Evolutionary conservation across 2,797 vertebrate species (phyloP).

Genomic region (Galaxias olidus): DNA sequence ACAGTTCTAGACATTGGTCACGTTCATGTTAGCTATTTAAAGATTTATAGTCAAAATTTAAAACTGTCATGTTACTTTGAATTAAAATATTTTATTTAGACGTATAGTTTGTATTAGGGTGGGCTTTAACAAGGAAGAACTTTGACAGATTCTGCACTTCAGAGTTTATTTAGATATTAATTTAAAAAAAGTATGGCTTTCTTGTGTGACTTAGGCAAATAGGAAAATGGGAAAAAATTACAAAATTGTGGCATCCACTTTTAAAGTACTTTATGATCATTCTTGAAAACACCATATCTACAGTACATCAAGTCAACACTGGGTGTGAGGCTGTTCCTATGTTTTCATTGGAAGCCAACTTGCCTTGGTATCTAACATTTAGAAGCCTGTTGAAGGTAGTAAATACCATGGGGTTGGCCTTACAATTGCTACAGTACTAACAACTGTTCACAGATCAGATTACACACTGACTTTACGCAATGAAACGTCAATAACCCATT

Average conservation of each 20-base stretch:
- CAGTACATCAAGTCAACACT: not conserved
- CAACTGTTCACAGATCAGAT: constrained; percentile 9
- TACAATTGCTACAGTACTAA: not conserved
- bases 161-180: constrained; percentile 44
- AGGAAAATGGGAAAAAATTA: too few relatives aligned
- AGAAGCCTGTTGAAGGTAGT: constrained; percentile 6
- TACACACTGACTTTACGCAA: constrained; percentile 3
- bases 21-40: too few relatives aligned
- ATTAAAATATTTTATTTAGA: too few relatives aligned
- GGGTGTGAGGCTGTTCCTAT: not conserved
- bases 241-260: constrained; percentile 16
- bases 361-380: constrained; percentile 36
- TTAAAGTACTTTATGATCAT: constrained; percentile 2
- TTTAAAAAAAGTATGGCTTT: constrained; percentile 41
- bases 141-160: constrained; percentile 31
- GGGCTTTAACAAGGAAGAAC: constrained; percentile 29
- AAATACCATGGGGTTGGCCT: constrained; percentile 13
- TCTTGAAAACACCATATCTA: not conserved
- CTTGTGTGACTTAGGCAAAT: constrained; percentile 12
- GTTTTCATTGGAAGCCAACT: not conserved
- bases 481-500: too few relatives aligned
- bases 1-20: too few relatives aligned
- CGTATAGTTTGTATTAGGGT: too few relatives aligned
- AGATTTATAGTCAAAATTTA: too few relatives aligned
- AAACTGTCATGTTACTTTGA: too few relatives aligned